These are phyloP conservation scores for Tragopan temminckii DNA, from an alignment of 2,797 vertebrate species.

Conservation along the genomic window DNA sequence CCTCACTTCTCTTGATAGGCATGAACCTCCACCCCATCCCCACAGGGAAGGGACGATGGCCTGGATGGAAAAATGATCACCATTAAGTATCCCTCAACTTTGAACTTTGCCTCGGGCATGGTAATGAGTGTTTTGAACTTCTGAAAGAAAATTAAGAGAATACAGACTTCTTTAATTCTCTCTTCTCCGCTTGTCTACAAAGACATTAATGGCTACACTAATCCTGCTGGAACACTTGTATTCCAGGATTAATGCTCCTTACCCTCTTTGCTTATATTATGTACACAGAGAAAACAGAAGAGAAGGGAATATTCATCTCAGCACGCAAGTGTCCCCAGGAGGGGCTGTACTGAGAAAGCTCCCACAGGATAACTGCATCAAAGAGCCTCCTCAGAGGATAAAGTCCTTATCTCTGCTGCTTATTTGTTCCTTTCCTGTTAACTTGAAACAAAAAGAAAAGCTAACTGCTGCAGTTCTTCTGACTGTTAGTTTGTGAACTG, in stretches of 20 bases:
- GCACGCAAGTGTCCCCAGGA: not conserved
- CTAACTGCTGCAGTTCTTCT: not conserved
- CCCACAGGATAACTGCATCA: not conserved
- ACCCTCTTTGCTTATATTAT: not conserved
- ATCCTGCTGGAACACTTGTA: not conserved
- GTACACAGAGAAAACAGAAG: not conserved
- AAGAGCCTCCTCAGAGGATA: slow-evolving; percentile 18
- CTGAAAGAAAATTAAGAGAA: slow-evolving; percentile 4
- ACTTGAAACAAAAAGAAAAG: not conserved
- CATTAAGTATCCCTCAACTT: not conserved
- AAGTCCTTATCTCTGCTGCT: slow-evolving; percentile 34
- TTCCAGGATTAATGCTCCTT: not conserved
- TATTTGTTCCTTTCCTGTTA: slow-evolving; percentile 33
- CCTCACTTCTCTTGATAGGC: not conserved
- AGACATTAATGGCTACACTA: not conserved
- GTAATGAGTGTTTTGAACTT: not conserved
- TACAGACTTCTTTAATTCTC: not conserved
- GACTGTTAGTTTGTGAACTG: not conserved
- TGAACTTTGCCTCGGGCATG: not conserved
- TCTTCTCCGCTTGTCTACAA: not conserved
- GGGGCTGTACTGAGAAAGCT: not conserved
- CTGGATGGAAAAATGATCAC: not conserved
- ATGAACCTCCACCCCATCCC: not conserved
- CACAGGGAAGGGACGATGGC: rapidly evolving
- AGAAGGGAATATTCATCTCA: not conserved